Evolutionary conservation across 2,113 vertebrate genomes (phyloP).

Genomic region (Delphinapterus leucas): DNA sequence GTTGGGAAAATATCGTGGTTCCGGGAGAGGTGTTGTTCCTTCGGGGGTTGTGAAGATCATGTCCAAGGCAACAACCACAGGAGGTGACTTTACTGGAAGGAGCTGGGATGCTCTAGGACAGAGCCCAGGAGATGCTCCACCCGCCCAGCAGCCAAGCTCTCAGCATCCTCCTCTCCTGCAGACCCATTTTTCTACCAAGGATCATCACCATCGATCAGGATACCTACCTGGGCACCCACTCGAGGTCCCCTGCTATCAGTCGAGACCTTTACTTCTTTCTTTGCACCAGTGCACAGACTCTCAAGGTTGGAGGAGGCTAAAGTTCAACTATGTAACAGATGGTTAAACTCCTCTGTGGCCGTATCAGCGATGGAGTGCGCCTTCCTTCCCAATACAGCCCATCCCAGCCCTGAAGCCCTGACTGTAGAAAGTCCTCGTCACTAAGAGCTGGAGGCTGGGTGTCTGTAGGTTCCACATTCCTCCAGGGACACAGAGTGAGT

Average conservation of each 20-base stretch:
- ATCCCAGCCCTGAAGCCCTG: background rate
- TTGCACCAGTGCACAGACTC: background rate
- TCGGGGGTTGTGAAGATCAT: background rate
- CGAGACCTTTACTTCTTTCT: background rate
- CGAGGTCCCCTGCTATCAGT: background rate
- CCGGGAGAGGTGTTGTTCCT: background rate
- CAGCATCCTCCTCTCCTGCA: background rate
- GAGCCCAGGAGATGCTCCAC: background rate
- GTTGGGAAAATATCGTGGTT: background rate
- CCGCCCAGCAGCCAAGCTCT: background rate
- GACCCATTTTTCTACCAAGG: background rate
- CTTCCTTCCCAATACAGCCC: background rate
- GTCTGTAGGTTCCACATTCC: background rate
- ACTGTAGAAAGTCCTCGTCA: background rate
- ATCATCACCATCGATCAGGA: background rate
- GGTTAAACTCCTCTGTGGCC: fast-evolving
- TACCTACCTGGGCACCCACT: background rate
- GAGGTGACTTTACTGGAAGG: background rate
- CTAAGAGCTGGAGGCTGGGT: no score
- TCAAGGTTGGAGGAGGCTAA: background rate
- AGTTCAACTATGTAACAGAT: background rate
- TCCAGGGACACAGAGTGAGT: background rate
- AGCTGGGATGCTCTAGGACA: background rate
- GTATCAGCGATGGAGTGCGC: background rate
- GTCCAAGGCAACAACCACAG: background rate